Percentiles rank a stretch among this genome's conserved stretches.
Conservation (phyloP, 2,888 invertebrate species). For the Ochropleura leucogaster region DNA sequence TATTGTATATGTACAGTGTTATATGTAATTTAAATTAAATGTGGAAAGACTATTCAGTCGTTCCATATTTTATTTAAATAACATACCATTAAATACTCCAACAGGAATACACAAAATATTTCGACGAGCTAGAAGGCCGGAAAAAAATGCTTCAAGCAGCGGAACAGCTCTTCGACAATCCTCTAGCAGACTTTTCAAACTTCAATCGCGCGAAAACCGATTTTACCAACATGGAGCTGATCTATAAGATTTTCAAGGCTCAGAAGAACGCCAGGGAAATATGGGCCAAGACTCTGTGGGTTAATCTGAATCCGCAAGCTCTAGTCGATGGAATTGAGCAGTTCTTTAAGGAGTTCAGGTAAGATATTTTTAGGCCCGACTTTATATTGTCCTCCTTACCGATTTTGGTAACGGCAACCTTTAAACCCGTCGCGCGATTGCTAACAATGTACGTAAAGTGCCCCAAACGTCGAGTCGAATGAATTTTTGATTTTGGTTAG, state of each 20-base stretch:
- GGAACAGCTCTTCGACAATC: slow-evolving; percentile 96
- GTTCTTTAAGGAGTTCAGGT: slow-evolving; percentile 94
- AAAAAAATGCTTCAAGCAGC: slow-evolving; percentile 91
- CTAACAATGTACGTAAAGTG: no score
- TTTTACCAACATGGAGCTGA: slow-evolving; percentile 92
- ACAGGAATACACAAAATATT: slow-evolving; percentile 92
- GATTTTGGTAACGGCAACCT: no score
- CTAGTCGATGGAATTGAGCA: slow-evolving; percentile 96
- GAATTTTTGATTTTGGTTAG: no score
- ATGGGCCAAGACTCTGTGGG: slow-evolving; percentile 97
- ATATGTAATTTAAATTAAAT: no score
- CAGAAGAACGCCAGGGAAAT: slow-evolving; percentile 94
- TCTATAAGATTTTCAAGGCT: slow-evolving; percentile 94
- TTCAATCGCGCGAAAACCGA: slow-evolving; percentile 92
- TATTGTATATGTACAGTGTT: no score
- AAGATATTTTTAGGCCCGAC: background rate
- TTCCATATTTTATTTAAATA: no score
- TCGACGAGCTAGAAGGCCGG: slow-evolving; percentile 92
- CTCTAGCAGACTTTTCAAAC: slow-evolving; percentile 95
- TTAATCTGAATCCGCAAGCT: slow-evolving; percentile 95
- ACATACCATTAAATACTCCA: background rate
- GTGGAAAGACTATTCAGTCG: no score
- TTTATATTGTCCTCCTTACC: no score
- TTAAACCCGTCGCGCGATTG: no score
- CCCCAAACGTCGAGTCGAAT: no score